Base-by-base conservation (phyloP, 2,888 invertebrate species). In the Elmis aenea region DNA sequence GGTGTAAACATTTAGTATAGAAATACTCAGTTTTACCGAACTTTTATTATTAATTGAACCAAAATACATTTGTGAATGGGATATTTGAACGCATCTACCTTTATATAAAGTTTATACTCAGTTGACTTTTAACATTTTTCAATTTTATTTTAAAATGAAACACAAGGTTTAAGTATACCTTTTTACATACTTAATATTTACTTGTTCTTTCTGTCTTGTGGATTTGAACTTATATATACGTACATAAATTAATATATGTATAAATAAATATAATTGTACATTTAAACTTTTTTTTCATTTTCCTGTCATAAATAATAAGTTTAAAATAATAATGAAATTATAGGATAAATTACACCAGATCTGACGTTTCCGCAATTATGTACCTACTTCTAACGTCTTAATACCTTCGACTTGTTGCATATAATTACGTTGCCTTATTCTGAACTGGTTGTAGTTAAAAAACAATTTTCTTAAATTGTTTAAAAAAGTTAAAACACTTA, bases 241-340 rank as follows among this genome's bases (percentile, higher is more conserved):
- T 64, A 65, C 62, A 64, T 65, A 67, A 66, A 63, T 60, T 64
- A 59, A 64, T 66, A 66, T 67, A 67, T 67, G 66, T 67, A 67
- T 62, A 67, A 67, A 67, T 66, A 67, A 67, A 67, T 63, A 66
- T 62, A 65, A 67, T 64, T 66, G 67, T 66, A 67, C 66, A 66
- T 64, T 44, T 64, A 25, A 30, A 13, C 24, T 29, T 33, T 41
- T 36, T 18, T 31, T 38, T 35, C 34, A 10, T 20, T 26, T 28
- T 23, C 16, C 13, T 21, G n/a, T n/a, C n/a, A n/a, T n/a, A n/a
- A n/a, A n/a, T n/a, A n/a, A n/a, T n/a, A n/a, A n/a, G n/a, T n/a
- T n/a, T n/a, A n/a, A n/a, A n/a, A n/a, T n/a, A n/a, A n/a, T n/a
- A n/a, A n/a, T n/a, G n/a, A n/a, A n/a, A n/a, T n/a, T n/a, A n/a